phyloP scores from a whole-genome alignment of 2,797 vertebrate genomes.

The Pagetopsis macropterus region DNA sequence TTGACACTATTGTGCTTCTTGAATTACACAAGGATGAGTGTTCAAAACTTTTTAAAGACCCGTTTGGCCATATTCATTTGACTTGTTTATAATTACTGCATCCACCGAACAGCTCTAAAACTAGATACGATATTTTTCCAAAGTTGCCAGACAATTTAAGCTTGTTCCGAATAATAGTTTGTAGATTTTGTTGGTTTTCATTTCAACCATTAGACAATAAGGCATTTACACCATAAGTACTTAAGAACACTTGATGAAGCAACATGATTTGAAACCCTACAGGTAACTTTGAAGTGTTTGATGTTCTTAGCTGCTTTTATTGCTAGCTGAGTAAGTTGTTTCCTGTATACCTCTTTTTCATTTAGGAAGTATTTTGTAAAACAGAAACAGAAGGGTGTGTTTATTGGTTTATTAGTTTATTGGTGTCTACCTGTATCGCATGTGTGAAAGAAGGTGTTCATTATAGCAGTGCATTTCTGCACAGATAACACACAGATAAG shows the following conservation, averaged over 20 bases:
- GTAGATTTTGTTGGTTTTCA: background rate
- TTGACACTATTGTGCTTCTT: background rate
- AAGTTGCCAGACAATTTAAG: background rate
- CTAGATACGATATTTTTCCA: too few species aligned
- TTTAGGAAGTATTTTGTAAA: background rate
- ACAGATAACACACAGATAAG: conserved; percentile 34
- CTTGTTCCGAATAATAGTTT: background rate
- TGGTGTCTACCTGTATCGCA: conserved; percentile 9
- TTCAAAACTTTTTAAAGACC: background rate
- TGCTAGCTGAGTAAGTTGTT: conserved; percentile 1
- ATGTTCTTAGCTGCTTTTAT: background rate
- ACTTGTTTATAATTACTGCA: background rate
- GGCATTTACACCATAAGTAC: background rate
- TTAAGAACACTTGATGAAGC: background rate
- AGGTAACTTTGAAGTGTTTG: background rate
- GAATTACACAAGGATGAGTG: background rate
- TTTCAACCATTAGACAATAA: background rate
- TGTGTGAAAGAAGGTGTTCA: conserved; percentile 14
- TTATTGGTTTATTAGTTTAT: conserved; percentile 1
- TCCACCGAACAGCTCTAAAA: too few species aligned
- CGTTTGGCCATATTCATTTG: background rate
- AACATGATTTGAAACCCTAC: background rate
- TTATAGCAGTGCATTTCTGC: conserved; percentile 24
- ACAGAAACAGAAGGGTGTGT: background rate
- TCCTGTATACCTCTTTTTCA: conserved; percentile 10